These are phyloP conservation scores for Chouioia cunea DNA, from an alignment of 2,888 invertebrate genomes.

Conservation along the genomic window DNA sequence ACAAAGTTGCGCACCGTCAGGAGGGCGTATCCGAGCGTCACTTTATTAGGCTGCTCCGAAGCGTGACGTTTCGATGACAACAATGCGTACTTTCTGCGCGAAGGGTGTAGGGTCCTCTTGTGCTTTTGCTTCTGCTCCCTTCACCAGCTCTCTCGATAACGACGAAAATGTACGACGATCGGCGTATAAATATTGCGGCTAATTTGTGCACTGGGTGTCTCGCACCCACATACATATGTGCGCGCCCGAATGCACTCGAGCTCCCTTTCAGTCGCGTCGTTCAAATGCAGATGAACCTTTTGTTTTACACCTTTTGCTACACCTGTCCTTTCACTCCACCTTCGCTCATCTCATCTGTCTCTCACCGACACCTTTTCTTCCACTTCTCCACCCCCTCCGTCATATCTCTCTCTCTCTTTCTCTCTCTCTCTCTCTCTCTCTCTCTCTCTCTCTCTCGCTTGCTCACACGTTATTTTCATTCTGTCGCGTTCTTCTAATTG, in stretches of 20 bases:
- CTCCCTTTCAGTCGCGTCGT: conserved; percentile 55
- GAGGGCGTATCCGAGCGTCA: not conserved
- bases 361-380: conserved; percentile 22
- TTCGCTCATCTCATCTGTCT: not conserved
- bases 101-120: conserved; percentile 1
- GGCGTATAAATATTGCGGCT: conserved; percentile 64
- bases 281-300: conserved; percentile 52
- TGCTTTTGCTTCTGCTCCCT: not conserved
- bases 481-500: conserved; percentile 49
- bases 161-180: conserved; percentile 23
- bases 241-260: conserved; percentile 55
- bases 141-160: not conserved
- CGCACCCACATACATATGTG: not conserved
- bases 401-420: not conserved
- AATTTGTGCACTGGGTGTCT: conserved; percentile 64
- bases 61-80: conserved; percentile 14
- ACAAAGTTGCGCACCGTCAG: too few species aligned
- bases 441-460: conserved; percentile 1
- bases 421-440: conserved; percentile 9
- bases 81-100: not conserved
- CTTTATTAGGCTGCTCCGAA: conserved; percentile 17
- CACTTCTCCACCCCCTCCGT: conserved; percentile 47
- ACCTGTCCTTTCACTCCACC: conserved; percentile 42
- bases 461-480: conserved; percentile 43
- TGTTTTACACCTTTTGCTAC: conserved; percentile 51